Conservation (phyloP, 2,797 vertebrate genomes). For the Lophotriccus pileatus region DNA sequence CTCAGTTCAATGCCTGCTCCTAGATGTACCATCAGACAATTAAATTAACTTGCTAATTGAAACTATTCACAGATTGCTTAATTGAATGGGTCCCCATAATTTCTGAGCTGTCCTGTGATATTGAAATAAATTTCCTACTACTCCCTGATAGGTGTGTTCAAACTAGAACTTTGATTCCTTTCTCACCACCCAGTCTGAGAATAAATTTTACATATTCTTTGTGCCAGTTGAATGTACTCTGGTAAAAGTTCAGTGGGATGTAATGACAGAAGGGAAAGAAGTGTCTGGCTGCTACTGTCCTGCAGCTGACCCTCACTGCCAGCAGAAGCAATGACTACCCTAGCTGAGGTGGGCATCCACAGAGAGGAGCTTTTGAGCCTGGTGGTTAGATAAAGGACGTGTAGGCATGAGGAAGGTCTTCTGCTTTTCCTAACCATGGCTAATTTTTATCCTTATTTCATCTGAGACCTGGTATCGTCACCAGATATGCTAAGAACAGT, state of each 20-base stretch:
- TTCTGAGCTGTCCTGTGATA: not conserved
- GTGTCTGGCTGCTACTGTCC: not conserved
- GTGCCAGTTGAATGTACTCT: not conserved
- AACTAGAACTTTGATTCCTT: not conserved
- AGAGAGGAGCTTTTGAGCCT: not conserved
- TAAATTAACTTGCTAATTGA: not conserved
- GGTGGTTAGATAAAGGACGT: not conserved
- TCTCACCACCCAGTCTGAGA: not conserved
- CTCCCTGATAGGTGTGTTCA: not conserved
- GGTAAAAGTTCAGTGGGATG: not conserved
- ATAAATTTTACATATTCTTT: not conserved
- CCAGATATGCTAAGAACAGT: not conserved
- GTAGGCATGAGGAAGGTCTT: not conserved
- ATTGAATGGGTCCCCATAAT: not conserved
- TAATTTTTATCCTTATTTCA: not conserved
- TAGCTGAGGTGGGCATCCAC: not conserved
- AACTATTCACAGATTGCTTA: not conserved
- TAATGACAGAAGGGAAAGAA: not conserved
- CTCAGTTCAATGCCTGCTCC: not conserved
- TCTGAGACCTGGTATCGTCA: not conserved
- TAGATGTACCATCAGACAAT: not conserved
- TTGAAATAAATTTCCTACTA: not conserved
- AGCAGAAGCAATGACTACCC: not conserved
- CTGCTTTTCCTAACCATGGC: not conserved
- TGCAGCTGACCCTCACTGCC: not conserved